Percentiles rank a stretch among this genome's conserved stretches.
Evolutionary conservation across 2,888 invertebrate species (phyloP).

Genomic region (Dorcus hopei): DNA sequence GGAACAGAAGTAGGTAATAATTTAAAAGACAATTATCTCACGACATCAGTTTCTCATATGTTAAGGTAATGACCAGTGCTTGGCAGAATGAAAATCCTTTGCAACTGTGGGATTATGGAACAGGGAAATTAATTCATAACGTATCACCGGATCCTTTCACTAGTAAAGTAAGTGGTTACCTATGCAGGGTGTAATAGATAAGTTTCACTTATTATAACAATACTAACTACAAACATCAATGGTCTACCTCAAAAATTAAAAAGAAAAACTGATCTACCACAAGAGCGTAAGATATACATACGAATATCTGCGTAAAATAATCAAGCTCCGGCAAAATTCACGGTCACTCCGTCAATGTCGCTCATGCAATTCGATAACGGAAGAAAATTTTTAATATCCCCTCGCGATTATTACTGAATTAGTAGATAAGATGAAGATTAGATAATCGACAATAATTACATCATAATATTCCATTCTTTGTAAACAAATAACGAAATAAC

Average conservation of each 20-base stretch:
- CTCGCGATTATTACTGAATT: too few relatives aligned
- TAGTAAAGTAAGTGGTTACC: slow-evolving; percentile 31
- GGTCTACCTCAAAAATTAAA: neutral
- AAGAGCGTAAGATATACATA: too few relatives aligned
- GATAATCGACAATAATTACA: too few relatives aligned
- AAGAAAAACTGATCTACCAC: neutral
- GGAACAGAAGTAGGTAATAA: slow-evolving; percentile 57
- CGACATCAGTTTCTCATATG: neutral
- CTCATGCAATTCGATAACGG: too few relatives aligned
- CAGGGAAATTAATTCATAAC: slow-evolving; percentile 59
- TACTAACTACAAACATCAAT: neutral
- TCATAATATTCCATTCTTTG: too few relatives aligned
- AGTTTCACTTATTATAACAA: too few relatives aligned
- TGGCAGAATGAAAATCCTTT: slow-evolving; percentile 62
- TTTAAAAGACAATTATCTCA: too few relatives aligned
- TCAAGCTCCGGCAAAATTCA: neutral
- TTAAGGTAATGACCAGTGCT: slow-evolving; percentile 61
- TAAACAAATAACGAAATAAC: too few relatives aligned
- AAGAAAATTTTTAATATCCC: too few relatives aligned
- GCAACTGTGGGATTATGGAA: slow-evolving; percentile 65
- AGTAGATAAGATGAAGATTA: too few relatives aligned
- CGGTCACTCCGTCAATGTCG: too few relatives aligned
- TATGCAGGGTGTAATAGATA: too few relatives aligned
- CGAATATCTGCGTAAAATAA: neutral
- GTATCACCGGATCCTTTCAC: slow-evolving; percentile 55